Evolutionary conservation across 2,113 vertebrate genomes (phyloP).

Genomic region (Aphyosemion australe): DNA sequence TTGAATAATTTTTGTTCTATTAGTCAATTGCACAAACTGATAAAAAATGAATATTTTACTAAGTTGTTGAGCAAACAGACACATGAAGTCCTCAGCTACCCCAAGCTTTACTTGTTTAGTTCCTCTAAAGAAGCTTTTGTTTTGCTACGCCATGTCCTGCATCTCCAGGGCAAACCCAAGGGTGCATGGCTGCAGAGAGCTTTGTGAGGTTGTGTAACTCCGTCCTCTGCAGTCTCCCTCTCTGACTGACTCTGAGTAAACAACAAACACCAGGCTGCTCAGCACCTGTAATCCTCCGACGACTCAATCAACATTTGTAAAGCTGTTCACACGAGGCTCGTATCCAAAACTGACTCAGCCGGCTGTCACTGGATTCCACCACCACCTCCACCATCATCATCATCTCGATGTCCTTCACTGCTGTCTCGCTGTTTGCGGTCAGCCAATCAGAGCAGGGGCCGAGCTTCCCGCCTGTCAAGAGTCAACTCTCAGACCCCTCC

Average conservation of each 20-base stretch:
- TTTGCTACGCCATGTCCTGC: neutral
- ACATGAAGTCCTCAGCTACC: no score
- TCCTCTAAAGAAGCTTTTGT: neutral
- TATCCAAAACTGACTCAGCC: slow-evolving; percentile 53
- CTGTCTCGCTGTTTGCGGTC: slow-evolving; percentile 23
- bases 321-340: slow-evolving; percentile 53
- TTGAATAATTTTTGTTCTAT: no score
- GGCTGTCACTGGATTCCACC: slow-evolving; percentile 34
- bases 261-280: slow-evolving; percentile 63
- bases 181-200: slow-evolving; percentile 3
- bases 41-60: no score
- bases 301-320: slow-evolving; percentile 74
- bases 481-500: slow-evolving; percentile 29
- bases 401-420: slow-evolving; percentile 18
- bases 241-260: slow-evolving; percentile 35
- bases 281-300: slow-evolving; percentile 64
- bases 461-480: slow-evolving; percentile 19
- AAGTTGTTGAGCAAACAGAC: no score
- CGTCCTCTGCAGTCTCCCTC: slow-evolving; percentile 15
- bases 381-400: slow-evolving; percentile 37
- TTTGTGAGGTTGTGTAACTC: slow-evolving; percentile 25
- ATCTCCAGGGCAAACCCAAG: neutral
- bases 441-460: slow-evolving; percentile 33
- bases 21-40: no score
- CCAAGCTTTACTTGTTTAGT: no score